Conservation (phyloP, 2,113 vertebrate species). For the Xerus inauris region DNA sequence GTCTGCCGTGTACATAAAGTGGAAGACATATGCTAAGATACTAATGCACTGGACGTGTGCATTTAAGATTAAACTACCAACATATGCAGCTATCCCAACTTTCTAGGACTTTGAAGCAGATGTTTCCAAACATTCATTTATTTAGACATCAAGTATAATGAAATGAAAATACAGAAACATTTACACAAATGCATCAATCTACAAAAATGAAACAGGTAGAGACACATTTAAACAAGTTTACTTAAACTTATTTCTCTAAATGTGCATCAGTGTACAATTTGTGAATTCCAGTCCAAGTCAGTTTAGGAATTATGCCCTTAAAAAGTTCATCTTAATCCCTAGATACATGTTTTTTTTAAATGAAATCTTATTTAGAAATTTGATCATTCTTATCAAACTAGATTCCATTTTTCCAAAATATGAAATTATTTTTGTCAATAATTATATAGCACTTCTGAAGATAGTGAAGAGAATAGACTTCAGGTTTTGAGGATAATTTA, state of each 20-base stretch:
- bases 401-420: background rate
- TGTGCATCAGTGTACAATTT: background rate
- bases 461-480: background rate
- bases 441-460: background rate
- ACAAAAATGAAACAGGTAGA: slow-evolving; percentile 12
- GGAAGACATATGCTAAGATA: background rate
- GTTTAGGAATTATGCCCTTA: slow-evolving; percentile 28
- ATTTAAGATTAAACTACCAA: background rate
- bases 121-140: slow-evolving; percentile 52
- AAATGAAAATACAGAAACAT: slow-evolving; percentile 51
- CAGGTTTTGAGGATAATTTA: background rate
- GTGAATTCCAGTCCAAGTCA: slow-evolving; percentile 27
- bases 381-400: background rate
- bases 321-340: background rate
- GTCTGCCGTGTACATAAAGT: background rate
- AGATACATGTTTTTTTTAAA: background rate
- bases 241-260: slow-evolving; percentile 53
- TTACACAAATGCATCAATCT: slow-evolving; percentile 21
- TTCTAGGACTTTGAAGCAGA: background rate
- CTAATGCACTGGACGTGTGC: fast-evolving
- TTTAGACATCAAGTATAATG: slow-evolving; percentile 7
- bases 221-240: slow-evolving; percentile 40
- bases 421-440: background rate
- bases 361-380: background rate
- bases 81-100: background rate